These are phyloP conservation scores for Platichthys stellatus DNA, from an alignment of 2,113 vertebrate species.

Conservation along the genomic window DNA sequence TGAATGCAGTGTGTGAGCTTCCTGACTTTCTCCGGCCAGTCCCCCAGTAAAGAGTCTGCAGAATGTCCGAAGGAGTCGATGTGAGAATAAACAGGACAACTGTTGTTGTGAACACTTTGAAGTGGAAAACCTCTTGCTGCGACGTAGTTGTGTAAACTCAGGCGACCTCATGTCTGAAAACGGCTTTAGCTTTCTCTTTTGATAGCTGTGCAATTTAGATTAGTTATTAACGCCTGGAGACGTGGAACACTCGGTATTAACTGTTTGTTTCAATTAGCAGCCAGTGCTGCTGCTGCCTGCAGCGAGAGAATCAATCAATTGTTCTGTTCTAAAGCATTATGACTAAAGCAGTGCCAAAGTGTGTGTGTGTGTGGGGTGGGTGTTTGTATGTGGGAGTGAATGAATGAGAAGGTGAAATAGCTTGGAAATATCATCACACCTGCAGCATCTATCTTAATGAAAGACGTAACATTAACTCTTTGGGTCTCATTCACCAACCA, in stretches of 20 bases:
- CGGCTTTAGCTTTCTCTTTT: background rate
- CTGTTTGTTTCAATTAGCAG: constrained; percentile 11
- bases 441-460: background rate
- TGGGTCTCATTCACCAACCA: no score
- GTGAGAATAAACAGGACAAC: no score
- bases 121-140: no score
- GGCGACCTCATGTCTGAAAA: no score
- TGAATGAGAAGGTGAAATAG: constrained; percentile 36
- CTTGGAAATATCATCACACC: constrained; percentile 49
- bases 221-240: background rate
- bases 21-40: no score
- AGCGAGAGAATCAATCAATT: constrained; percentile 35
- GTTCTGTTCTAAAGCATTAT: constrained; percentile 37
- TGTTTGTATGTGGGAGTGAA: constrained; percentile 7
- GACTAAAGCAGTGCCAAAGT: background rate
- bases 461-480: background rate
- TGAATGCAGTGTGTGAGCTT: no score
- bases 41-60: no score
- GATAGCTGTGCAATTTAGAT: background rate
- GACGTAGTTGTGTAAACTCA: no score
- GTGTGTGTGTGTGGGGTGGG: no score
- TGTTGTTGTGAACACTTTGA: no score
- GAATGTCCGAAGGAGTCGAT: no score
- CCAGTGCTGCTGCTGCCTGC: constrained; percentile 18
- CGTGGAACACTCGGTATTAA: constrained; percentile 8